A percentile compares a stretch with the other conserved stretches of the same genome.
These are phyloP conservation scores for Cricetomys ansorgei DNA, from an alignment of 2,113 vertebrate species.

Conservation along the genomic window DNA sequence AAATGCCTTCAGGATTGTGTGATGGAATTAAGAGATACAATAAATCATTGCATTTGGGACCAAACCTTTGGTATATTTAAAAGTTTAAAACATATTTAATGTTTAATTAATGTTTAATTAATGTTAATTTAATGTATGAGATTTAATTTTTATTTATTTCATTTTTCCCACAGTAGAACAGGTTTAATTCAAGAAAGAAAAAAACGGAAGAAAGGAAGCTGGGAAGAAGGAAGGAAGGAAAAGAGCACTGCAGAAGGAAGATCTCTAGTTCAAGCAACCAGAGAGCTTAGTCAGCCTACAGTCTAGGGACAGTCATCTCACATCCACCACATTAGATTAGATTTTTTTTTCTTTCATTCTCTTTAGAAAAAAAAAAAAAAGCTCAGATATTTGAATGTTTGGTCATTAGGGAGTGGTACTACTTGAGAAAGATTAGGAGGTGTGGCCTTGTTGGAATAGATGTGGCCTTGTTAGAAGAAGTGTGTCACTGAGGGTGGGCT, in stretches of 20 bases:
- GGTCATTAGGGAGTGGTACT: background rate
- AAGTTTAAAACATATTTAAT: no score
- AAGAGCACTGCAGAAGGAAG: background rate
- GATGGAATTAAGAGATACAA: background rate
- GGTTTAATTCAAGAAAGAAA: background rate
- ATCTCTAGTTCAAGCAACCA: background rate
- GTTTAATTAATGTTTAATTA: no score
- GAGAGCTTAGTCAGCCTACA: background rate
- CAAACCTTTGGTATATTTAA: background rate
- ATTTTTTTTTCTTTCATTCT: conserved; percentile 11
- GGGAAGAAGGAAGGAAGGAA: background rate
- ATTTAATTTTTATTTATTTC: background rate
- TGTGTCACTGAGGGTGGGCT: background rate
- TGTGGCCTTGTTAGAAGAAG: background rate
- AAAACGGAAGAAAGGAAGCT: background rate
- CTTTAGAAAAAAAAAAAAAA: background rate
- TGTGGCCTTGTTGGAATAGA: background rate
- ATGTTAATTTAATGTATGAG: no score
- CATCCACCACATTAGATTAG: background rate
- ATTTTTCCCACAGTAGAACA: background rate
- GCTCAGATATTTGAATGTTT: background rate
- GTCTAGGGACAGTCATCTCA: background rate
- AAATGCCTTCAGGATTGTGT: background rate
- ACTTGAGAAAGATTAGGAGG: background rate
- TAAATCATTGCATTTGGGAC: background rate